phyloP scores from a whole-genome alignment of 1,140 invertebrate genomes.

The Bilobella aurantiaca region DNA sequence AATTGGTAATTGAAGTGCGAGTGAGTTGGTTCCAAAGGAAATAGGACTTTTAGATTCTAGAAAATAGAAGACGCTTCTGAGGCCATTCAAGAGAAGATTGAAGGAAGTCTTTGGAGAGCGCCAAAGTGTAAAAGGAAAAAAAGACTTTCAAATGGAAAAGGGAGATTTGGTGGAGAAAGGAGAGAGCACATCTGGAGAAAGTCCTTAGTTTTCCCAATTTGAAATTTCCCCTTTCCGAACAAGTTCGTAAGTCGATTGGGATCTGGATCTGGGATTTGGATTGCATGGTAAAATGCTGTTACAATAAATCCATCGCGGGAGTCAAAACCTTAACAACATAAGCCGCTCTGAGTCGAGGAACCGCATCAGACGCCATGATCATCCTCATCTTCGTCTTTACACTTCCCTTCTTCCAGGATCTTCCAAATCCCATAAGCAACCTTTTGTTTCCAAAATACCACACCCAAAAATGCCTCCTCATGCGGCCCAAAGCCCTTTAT shows the following conservation, averaged over 20 bases:
- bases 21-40: slow-evolving; percentile 19
- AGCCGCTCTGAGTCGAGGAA: neutral
- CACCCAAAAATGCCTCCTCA: slow-evolving; percentile 36
- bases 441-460: slow-evolving; percentile 17
- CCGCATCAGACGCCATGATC: neutral
- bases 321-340: slow-evolving; percentile 16
- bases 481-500: slow-evolving; percentile 11
- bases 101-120: slow-evolving; percentile 23
- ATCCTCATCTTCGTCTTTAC: neutral
- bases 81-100: slow-evolving; percentile 32
- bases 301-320: slow-evolving; percentile 29
- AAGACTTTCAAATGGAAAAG: neutral
- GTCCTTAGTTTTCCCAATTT: neutral
- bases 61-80: slow-evolving; percentile 26
- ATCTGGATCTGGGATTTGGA: neutral
- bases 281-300: slow-evolving; percentile 28
- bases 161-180: neutral
- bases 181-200: neutral
- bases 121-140: slow-evolving; percentile 2
- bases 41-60: neutral
- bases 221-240: too few relatives aligned
- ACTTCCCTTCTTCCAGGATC: neutral
- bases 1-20: slow-evolving; percentile 29
- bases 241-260: neutral
- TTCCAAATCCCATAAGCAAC: neutral